Conservation (phyloP, 2,113 vertebrate species). For the Callithrix jacchus region DNA sequence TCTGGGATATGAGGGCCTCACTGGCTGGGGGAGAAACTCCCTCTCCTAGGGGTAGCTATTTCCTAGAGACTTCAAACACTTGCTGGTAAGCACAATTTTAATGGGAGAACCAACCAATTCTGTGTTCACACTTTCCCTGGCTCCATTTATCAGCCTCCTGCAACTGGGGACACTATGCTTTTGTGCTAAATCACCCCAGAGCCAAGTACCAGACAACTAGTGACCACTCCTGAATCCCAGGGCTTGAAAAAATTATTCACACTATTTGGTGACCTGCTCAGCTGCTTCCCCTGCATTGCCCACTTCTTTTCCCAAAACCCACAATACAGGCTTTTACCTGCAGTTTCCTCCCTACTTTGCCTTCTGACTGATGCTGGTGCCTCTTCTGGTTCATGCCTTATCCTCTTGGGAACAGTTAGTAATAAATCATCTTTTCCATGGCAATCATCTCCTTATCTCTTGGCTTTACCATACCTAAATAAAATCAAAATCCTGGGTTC, state of each 20-base stretch:
- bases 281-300: background rate
- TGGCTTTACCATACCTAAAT: background rate
- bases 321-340: background rate
- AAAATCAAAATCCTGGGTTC: background rate
- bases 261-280: background rate
- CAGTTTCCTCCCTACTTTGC: fast-evolving
- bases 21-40: background rate
- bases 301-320: background rate
- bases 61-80: background rate
- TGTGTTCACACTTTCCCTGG: background rate
- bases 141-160: background rate
- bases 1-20: background rate
- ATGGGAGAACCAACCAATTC: background rate
- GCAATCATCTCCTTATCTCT: background rate
- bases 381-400: fast-evolving
- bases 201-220: background rate
- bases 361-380: background rate
- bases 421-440: background rate
- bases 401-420: background rate
- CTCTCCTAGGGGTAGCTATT: background rate
- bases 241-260: background rate
- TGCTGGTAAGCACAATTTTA: background rate
- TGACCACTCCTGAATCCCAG: background rate
- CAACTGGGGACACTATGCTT: background rate
- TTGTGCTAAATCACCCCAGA: background rate